Conservation (phyloP, 1,140 invertebrate genomes). For the Globodera ellingtonae region DNA sequence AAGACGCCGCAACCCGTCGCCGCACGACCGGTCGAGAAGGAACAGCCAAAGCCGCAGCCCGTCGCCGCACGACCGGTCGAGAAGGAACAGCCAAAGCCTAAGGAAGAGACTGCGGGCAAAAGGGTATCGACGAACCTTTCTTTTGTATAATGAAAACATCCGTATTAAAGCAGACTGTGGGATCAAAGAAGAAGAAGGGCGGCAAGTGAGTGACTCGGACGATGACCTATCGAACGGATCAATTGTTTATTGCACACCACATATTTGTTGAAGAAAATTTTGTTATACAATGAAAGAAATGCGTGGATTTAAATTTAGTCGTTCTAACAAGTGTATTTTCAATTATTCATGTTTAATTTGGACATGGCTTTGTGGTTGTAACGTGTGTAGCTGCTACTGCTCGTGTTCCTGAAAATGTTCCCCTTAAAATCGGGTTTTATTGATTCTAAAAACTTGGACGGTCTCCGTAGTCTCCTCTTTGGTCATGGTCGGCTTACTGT, state of each 20-base stretch:
- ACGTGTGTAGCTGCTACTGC: not conserved
- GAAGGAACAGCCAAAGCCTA: not conserved
- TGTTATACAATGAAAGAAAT: not conserved
- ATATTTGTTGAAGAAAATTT: not conserved
- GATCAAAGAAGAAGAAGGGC: constrained; percentile 73
- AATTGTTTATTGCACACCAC: not conserved
- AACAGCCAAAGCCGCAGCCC: too few relatives aligned
- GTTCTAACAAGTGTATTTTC: not conserved
- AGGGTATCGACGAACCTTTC: not conserved
- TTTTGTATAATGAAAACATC: not conserved
- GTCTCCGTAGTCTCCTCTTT: not conserved
- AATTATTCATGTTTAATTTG: not conserved
- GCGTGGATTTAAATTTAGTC: not conserved
- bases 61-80: too few relatives aligned
- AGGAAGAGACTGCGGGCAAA: not conserved
- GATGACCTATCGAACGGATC: constrained; percentile 66
- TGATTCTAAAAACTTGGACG: not conserved
- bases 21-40: not conserved
- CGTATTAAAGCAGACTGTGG: not conserved
- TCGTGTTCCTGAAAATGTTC: not conserved
- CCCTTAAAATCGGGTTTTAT: not conserved
- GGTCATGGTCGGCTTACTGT: not conserved
- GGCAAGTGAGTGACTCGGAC: constrained; percentile 74
- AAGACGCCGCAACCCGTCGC: constrained; percentile 13
- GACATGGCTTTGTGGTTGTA: not conserved